Evolutionary conservation across 1,140 invertebrate genomes (phyloP).

Genomic region (Propsilocerus akamusi): DNA sequence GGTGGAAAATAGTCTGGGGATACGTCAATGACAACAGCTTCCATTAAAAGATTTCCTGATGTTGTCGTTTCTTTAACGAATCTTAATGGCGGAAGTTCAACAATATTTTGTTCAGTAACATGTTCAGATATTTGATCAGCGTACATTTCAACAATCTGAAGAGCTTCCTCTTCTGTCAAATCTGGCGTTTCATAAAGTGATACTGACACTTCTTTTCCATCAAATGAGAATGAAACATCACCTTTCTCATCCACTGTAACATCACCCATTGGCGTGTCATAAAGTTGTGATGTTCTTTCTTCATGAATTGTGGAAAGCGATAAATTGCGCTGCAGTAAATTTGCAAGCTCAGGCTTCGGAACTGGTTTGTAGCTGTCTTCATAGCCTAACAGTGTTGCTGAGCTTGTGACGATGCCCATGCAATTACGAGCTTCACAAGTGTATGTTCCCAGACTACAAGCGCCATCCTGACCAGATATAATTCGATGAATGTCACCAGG

Average conservation of each 20-base stretch:
- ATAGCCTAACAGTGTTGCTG: constrained; percentile 69
- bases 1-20: constrained; percentile 60
- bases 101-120: constrained; percentile 68
- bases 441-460: constrained; percentile 78
- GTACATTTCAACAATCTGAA: constrained; percentile 86
- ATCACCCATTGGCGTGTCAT: constrained; percentile 59
- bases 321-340: constrained; percentile 46
- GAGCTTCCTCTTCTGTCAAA: constrained; percentile 74
- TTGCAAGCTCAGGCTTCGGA: constrained; percentile 26
- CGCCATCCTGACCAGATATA: constrained; percentile 73
- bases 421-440: constrained; percentile 85
- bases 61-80: constrained; percentile 78
- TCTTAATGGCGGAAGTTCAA: constrained; percentile 70
- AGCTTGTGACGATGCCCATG: constrained; percentile 77
- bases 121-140: constrained; percentile 80
- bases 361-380: constrained; percentile 44
- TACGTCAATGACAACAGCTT: constrained; percentile 82
- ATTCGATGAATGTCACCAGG: constrained; percentile 81
- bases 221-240: constrained; percentile 75
- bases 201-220: constrained; percentile 78
- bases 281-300: constrained; percentile 71
- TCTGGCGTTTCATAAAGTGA: constrained; percentile 82
- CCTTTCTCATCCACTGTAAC: constrained; percentile 60
- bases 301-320: constrained; percentile 80
- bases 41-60: constrained; percentile 70